Evolutionary conservation across 2,797 vertebrate species (phyloP), one percentile per base, ranked within the genome.

Genomic region (Muscicapa striata): DNA sequence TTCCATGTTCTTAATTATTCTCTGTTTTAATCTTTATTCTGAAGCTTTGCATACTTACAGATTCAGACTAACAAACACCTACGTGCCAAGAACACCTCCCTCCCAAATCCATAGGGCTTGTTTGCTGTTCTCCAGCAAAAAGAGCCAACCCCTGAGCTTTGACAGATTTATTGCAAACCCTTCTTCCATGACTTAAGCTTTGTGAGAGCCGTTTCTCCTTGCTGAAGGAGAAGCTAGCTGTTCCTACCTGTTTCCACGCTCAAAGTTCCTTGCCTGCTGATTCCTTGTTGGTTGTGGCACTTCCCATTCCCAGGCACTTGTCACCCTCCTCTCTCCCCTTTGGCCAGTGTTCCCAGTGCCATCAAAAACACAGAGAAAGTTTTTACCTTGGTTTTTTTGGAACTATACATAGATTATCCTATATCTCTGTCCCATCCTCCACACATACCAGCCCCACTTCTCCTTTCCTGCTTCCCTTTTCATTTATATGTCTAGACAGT

Each of bases 1-100:
- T 94, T 78, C 92, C 59, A 51, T 43, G 58, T 90, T 66, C 89
- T 91, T 85, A 87, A 92, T 94, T 88, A 89, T 89, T 92, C 72
- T 46, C 36, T 59, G 45, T 91, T 94, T 95, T 86, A 93, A 91
- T 93, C 55, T 84, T 96, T 88, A 88, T 86, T 86, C 85, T 90
- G 63, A 86, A 86, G 58, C 30, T 91, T 91, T 94, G 93, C 87
- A 88, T 90, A 64, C 73, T 94, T 64, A 63, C 34, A 84, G 57
- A 74, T 61, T 59, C 79, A 91, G 38, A 85, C 64, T 57, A 74
- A 90, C 13, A 83, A 69, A 68, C 48, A 77, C 82, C 45, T 75
- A 26, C 0, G 0, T 84, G 73, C 91, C 84, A 80, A 64, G 91
- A 85, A 64, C 54, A 80, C 61, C 77, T 84, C 66, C 62, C 51